A percentile compares a stretch with the other conserved stretches of the same genome.
Conservation (phyloP, 2,113 vertebrate genomes). For the Hiodon alosoides region DNA sequence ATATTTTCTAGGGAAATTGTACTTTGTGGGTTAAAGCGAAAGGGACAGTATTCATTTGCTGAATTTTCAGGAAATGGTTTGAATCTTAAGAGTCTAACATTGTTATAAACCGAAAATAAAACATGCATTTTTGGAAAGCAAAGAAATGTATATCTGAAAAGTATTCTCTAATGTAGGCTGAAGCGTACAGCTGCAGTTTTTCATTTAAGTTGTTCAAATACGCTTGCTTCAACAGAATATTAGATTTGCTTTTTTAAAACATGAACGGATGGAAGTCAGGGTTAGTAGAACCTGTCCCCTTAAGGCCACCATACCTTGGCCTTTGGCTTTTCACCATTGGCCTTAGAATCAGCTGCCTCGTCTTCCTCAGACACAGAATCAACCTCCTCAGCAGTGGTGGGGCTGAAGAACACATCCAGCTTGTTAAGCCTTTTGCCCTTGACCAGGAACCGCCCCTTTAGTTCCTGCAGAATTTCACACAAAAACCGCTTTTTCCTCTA, state of each 20-base stretch:
- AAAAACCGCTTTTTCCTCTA: background rate
- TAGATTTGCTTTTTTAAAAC: no score
- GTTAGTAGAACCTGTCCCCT: no score
- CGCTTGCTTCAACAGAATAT: no score
- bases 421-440: slow-evolving; percentile 89
- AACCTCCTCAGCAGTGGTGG: slow-evolving; percentile 58
- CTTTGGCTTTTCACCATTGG: slow-evolving; percentile 54
- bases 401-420: slow-evolving; percentile 58
- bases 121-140: no score
- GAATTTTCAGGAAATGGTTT: no score
- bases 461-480: slow-evolving; percentile 59
- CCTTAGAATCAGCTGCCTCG: slow-evolving; percentile 80
- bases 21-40: background rate
- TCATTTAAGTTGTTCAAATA: no score
- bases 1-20: background rate
- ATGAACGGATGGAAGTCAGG: no score
- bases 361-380: slow-evolving; percentile 89
- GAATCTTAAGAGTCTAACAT: no score
- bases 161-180: no score
- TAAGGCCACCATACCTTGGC: slow-evolving; percentile 42
- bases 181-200: no score
- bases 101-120: no score
- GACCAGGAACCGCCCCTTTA: slow-evolving; percentile 82
- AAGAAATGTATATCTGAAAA: no score
- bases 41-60: background rate